A percentile compares a stretch with the other conserved stretches of the same genome.
These are phyloP conservation scores for Solenopsis fugax DNA, from an alignment of 1,140 invertebrate genomes.

Conservation along the genomic window DNA sequence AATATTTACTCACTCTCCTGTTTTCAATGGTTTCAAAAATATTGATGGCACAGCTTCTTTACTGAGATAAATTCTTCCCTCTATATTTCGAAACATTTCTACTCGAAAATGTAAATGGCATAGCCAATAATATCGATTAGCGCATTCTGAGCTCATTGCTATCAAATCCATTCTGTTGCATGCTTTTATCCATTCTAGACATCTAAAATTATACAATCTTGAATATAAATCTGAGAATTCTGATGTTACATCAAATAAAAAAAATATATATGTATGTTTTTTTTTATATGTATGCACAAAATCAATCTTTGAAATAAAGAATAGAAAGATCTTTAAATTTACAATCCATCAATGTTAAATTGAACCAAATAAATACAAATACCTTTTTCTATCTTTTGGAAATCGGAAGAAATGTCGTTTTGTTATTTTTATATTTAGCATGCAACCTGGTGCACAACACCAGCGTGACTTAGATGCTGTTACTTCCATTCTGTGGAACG, in stretches of 20 bases:
- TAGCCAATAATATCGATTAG: conserved; percentile 34
- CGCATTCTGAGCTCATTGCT: conserved; percentile 19
- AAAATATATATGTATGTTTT: not conserved
- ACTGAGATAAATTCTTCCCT: conserved; percentile 47
- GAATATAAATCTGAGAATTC: not conserved
- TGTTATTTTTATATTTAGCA: conserved; percentile 53
- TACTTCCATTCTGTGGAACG: not conserved
- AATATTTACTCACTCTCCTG: conserved; percentile 38
- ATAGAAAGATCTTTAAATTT: not conserved
- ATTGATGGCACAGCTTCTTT: conserved; percentile 52
- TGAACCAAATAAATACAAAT: not conserved
- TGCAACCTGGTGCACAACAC: conserved; percentile 49
- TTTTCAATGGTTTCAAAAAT: conserved; percentile 40
- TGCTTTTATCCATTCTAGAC: conserved; percentile 52
- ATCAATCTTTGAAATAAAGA: not conserved
- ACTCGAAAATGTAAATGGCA: conserved; percentile 57
- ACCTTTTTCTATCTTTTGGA: conserved; percentile 48
- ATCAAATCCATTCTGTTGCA: conserved; percentile 52
- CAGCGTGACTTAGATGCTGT: conserved; percentile 24
- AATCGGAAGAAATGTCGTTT: conserved; percentile 49
- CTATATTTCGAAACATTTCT: conserved; percentile 51
- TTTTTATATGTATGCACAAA: not conserved
- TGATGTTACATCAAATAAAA: not conserved
- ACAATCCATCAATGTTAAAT: not conserved
- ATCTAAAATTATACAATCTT: conserved; percentile 36